Conservation (phyloP, 2,888 invertebrate genomes). For the Chelonus formosanus region DNA sequence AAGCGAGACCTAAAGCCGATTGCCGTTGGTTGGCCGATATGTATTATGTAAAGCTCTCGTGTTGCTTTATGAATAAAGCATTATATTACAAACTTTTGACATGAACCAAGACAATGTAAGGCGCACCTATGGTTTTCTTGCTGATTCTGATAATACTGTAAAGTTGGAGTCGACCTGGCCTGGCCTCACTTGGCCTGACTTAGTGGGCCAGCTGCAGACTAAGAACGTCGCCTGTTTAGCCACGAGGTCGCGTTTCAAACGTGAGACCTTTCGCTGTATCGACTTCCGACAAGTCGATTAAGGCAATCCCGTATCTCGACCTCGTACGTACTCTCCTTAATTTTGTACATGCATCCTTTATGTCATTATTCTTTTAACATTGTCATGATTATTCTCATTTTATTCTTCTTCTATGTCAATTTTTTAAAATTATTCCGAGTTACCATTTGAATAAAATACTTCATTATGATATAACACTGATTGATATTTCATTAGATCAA, state of each 20-base stretch:
- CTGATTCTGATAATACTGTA: slow-evolving; percentile 1
- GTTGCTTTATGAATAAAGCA: slow-evolving; percentile 35
- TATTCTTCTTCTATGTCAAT: too few relatives aligned
- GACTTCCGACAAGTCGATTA: slow-evolving; percentile 38
- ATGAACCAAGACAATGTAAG: slow-evolving; percentile 15
- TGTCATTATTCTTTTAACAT: not conserved
- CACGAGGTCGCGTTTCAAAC: slow-evolving; percentile 34
- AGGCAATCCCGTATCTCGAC: slow-evolving; percentile 39
- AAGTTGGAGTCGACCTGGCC: slow-evolving; percentile 20
- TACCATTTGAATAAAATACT: too few relatives aligned
- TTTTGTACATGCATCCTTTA: not conserved
- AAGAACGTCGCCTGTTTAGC: slow-evolving; percentile 20
- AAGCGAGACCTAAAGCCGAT: slow-evolving; percentile 35
- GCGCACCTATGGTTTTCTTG: slow-evolving; percentile 17
- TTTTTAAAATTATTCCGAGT: too few relatives aligned
- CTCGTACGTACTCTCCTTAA: slow-evolving; percentile 25
- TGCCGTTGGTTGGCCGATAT: slow-evolving; percentile 34
- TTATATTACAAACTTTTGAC: slow-evolving; percentile 27
- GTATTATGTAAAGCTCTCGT: slow-evolving; percentile 36
- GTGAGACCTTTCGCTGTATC: slow-evolving; percentile 36
- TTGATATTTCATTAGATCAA: too few relatives aligned
- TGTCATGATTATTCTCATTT: too few relatives aligned
- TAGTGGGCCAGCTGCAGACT: slow-evolving; percentile 3
- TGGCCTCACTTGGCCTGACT: slow-evolving; percentile 30
- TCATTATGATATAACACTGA: too few relatives aligned